A percentile compares a stretch with the other conserved stretches of the same genome.
phyloP scores from a whole-genome alignment of 2,113 vertebrate species.

The Hippolais icterina region DNA sequence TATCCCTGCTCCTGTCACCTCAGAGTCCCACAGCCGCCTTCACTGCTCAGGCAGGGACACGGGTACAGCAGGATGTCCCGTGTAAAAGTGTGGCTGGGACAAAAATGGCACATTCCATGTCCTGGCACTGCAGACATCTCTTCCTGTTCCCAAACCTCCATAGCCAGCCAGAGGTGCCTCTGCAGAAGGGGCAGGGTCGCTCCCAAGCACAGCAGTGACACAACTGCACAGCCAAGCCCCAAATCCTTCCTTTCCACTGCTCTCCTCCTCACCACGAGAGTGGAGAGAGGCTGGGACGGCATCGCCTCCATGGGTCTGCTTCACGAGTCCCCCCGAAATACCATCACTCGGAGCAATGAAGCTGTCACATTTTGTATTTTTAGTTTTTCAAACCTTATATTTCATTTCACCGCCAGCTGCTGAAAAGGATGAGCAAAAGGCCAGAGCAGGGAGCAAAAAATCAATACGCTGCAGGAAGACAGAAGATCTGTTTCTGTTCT shows the following conservation, averaged over 20 bases:
- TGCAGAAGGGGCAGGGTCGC: neutral
- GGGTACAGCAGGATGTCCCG: rapidly evolving
- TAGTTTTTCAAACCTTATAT: constrained; percentile 72
- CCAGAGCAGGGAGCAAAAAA: constrained; percentile 70
- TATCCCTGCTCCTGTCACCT: neutral
- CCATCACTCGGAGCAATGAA: constrained; percentile 56
- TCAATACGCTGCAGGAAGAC: constrained; percentile 73
- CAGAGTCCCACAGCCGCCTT: neutral
- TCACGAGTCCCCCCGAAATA: constrained; percentile 39
- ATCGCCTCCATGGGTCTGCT: neutral
- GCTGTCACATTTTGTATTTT: constrained; percentile 74
- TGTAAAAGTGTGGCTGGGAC: rapidly evolving
- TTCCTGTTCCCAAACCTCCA: neutral
- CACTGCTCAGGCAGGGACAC: rapidly evolving
- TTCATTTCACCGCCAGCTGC: constrained; percentile 61
- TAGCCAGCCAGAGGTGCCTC: neutral
- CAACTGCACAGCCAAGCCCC: rapidly evolving
- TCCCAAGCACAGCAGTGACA: rapidly evolving
- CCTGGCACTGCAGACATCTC: neutral
- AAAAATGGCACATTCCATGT: rapidly evolving
- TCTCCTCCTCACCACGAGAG: neutral
- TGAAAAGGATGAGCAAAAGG: constrained; percentile 70
- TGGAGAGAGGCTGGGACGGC: rapidly evolving
- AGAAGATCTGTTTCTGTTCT: constrained; percentile 50
- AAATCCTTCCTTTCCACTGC: neutral